These are phyloP conservation scores for Mallotus villosus DNA, from an alignment of 2,797 vertebrate genomes.

Conservation along the genomic window DNA sequence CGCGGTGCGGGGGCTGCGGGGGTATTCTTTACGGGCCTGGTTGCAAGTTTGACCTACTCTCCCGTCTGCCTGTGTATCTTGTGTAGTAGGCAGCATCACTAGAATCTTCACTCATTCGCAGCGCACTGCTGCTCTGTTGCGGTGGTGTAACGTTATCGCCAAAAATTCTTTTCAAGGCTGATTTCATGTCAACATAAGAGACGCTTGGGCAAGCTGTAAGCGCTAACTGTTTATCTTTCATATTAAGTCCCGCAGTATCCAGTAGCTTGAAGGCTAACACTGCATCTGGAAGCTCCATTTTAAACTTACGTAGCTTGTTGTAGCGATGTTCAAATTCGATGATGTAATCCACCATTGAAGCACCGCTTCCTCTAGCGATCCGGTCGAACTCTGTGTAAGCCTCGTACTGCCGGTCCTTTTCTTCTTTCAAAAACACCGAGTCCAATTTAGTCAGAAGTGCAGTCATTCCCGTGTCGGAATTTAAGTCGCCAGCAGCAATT, in stretches of 20 bases:
- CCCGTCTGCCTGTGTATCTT: no score
- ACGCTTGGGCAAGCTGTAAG: slow-evolving; percentile 18
- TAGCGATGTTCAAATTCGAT: slow-evolving; percentile 10
- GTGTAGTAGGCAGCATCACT: background rate
- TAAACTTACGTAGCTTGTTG: slow-evolving; percentile 20
- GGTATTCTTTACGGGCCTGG: no score
- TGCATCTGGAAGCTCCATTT: slow-evolving; percentile 29
- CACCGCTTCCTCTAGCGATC: slow-evolving; percentile 6
- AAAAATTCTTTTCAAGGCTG: slow-evolving; percentile 8
- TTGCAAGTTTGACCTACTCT: background rate
- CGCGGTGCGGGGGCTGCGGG: no score
- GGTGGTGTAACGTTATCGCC: no score
- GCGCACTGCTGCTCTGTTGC: no score
- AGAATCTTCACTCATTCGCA: background rate
- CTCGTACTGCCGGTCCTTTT: slow-evolving; percentile 23
- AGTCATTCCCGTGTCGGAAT: slow-evolving; percentile 17
- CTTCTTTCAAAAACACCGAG: slow-evolving; percentile 21
- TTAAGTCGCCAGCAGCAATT: slow-evolving; percentile 14
- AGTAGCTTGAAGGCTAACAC: background rate
- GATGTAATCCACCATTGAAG: no score
- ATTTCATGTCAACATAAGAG: slow-evolving; percentile 24
- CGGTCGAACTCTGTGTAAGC: slow-evolving; percentile 26
- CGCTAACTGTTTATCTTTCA: slow-evolving; percentile 30
- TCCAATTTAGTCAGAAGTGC: slow-evolving; percentile 9
- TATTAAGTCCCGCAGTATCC: no score